These are phyloP conservation scores for Saccostrea glomerata DNA, from an alignment of 1,140 invertebrate genomes.

Conservation along the genomic window DNA sequence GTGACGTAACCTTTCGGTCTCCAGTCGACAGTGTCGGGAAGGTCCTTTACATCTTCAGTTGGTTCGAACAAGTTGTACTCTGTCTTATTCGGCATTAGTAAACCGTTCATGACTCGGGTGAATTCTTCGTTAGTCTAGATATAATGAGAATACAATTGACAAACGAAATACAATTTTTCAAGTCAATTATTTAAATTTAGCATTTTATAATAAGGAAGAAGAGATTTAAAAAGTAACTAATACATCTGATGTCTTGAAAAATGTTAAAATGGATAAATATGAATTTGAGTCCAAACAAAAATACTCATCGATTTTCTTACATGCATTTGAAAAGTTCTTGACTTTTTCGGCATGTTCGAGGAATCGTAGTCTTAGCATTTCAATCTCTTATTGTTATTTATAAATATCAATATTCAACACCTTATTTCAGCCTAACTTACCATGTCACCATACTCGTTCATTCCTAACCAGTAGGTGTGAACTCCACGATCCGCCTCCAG, in stretches of 20 bases:
- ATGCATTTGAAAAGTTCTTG: no score
- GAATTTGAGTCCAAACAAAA: no score
- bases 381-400: no score
- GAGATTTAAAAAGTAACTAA: no score
- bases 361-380: no score
- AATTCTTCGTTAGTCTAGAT: conserved; percentile 68
- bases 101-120: conserved; percentile 67
- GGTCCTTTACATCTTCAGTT: conserved; percentile 45
- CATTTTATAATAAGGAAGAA: no score
- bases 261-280: no score
- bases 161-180: background rate
- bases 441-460: conserved; percentile 77
- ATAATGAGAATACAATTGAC: background rate
- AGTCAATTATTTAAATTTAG: no score
- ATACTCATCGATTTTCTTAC: no score
- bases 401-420: background rate
- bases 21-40: conserved; percentile 58
- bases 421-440: conserved; percentile 49
- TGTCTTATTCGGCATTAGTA: conserved; percentile 42
- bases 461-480: conserved; percentile 73
- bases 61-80: conserved; percentile 52
- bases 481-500: conserved; percentile 81
- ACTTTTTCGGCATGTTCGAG: no score
- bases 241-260: no score
- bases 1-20: conserved; percentile 35